These are phyloP conservation scores for Capreolus pygargus DNA, from an alignment of 2,113 vertebrate genomes.

Conservation along the genomic window DNA sequence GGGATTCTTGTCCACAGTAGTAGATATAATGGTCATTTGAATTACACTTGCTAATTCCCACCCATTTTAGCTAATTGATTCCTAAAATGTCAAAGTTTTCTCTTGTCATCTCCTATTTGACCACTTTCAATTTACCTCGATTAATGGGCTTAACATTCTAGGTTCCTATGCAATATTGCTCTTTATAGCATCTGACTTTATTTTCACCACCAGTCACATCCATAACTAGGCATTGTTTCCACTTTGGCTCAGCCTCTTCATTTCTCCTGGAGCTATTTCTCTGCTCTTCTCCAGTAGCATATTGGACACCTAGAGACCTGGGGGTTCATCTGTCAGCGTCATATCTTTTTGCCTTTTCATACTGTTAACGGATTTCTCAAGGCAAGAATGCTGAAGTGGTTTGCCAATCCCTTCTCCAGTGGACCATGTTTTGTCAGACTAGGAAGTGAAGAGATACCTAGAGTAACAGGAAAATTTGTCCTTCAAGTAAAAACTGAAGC, in stretches of 20 bases:
- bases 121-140: background rate
- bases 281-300: background rate
- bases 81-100: background rate
- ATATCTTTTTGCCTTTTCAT: background rate
- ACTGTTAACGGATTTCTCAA: background rate
- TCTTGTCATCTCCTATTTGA: background rate
- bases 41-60: background rate
- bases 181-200: background rate
- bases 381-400: background rate
- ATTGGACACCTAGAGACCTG: background rate
- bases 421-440: background rate
- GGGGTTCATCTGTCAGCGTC: background rate
- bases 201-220: background rate
- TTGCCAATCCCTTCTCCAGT: background rate
- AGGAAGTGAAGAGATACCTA: background rate
- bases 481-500: background rate
- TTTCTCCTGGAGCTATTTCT: background rate
- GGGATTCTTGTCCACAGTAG: background rate
- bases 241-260: background rate
- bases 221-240: background rate
- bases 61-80: background rate
- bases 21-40: background rate
- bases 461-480: background rate
- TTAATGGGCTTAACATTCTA: background rate
- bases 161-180: background rate